These are phyloP conservation scores for Marcusenius ussheri DNA, from an alignment of 2,113 vertebrate genomes.

Conservation along the genomic window DNA sequence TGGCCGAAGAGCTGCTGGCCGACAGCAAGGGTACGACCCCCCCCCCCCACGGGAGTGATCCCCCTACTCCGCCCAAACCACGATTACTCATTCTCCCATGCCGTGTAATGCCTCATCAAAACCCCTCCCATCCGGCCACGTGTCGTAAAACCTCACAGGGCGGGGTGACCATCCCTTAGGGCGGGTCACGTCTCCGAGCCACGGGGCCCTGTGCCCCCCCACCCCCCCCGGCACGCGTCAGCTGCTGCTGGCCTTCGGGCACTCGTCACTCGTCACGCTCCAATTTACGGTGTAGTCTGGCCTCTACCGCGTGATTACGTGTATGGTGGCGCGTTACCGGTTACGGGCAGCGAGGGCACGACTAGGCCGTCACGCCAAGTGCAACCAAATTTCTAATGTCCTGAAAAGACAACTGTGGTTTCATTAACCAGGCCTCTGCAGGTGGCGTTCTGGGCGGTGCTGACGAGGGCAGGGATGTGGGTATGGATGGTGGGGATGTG, in stretches of 20 bases:
- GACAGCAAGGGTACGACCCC: conserved; percentile 92
- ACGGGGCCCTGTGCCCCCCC: neutral
- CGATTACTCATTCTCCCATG: neutral
- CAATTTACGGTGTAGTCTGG: neutral
- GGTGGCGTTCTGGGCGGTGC: neutral
- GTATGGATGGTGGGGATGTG: neutral
- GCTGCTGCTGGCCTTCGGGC: neutral
- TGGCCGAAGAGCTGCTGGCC: conserved; percentile 89
- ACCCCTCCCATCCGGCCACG: neutral
- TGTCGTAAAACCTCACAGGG: neutral
- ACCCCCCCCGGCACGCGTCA: neutral
- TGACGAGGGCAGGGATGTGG: neutral
- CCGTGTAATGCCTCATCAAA: neutral
- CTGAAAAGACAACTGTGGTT: neutral
- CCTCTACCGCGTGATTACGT: neutral
- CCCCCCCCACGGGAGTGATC: conserved; percentile 31
- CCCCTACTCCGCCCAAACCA: neutral
- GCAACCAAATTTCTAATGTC: neutral
- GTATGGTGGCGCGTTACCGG: neutral
- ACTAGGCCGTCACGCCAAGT: neutral
- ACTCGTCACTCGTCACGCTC: neutral
- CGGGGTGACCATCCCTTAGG: neutral
- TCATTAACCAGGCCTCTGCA: neutral
- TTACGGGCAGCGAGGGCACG: neutral
- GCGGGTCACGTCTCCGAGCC: neutral